A percentile compares a stretch with the other conserved stretches of the same genome.
These are phyloP conservation scores for Genyomyrus donnyi DNA, from an alignment of 2,113 vertebrate genomes.

Conservation along the genomic window DNA sequence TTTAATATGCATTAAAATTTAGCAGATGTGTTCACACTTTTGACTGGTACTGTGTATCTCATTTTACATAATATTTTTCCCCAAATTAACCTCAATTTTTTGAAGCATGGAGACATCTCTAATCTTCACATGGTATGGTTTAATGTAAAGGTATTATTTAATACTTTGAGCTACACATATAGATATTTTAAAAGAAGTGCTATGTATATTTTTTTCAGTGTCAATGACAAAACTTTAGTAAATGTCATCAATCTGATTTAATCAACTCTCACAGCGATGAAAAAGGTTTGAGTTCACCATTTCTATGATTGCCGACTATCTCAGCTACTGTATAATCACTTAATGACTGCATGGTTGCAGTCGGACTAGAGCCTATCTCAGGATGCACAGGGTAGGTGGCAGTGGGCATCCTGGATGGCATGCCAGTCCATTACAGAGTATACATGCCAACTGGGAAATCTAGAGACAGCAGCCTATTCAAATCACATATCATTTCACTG, in stretches of 20 bases:
- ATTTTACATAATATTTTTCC: no score
- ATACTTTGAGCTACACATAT: no score
- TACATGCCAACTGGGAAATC: background rate
- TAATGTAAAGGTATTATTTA: no score
- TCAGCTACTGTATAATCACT: background rate
- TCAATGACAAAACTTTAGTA: background rate
- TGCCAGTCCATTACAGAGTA: background rate
- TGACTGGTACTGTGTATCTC: no score
- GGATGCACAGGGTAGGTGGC: background rate
- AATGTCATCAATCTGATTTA: background rate
- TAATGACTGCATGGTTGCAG: background rate
- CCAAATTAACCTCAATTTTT: no score
- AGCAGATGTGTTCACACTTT: no score
- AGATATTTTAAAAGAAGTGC: no score
- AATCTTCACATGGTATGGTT: no score
- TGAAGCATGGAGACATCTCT: no score
- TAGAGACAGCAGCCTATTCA: background rate
- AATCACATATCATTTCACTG: background rate
- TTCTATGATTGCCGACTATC: background rate
- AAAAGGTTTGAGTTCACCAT: background rate
- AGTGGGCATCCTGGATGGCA: background rate
- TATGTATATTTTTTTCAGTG: no score
- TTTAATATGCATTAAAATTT: no score
- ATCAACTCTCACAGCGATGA: background rate
- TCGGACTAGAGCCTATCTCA: background rate